phyloP scores from a whole-genome alignment of 1,140 invertebrate genomes.

The Eulimnadia texana region DNA sequence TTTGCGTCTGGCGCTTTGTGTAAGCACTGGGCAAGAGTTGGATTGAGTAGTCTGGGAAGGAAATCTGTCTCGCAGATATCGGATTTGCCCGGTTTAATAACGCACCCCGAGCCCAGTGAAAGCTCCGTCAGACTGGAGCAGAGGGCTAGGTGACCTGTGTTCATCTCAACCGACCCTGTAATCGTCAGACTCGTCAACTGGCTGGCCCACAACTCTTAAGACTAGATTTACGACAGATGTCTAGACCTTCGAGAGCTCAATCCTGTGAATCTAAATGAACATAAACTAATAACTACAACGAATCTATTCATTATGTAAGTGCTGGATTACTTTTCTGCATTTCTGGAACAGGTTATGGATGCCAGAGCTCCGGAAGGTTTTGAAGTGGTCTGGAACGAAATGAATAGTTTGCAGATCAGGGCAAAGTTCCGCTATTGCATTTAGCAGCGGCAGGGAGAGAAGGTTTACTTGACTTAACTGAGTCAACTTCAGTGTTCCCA shows the following conservation, averaged over 20 bases:
- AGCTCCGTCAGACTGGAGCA: neutral
- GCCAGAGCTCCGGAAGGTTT: too few relatives aligned
- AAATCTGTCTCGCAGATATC: neutral
- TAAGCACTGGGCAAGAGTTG: neutral
- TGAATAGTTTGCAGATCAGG: too few relatives aligned
- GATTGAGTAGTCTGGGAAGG: neutral
- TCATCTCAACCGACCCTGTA: neutral
- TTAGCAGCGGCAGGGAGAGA: too few relatives aligned
- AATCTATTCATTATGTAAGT: too few relatives aligned
- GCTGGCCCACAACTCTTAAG: neutral
- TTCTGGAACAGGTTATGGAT: too few relatives aligned
- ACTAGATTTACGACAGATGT: neutral
- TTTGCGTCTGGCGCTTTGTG: neutral
- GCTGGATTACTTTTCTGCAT: too few relatives aligned
- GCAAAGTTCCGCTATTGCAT: too few relatives aligned
- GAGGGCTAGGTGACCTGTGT: neutral
- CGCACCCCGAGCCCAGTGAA: neutral
- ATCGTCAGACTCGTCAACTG: neutral
- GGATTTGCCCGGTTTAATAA: neutral
- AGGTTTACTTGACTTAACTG: too few relatives aligned
- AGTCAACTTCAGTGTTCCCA: too few relatives aligned
- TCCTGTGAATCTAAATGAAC: neutral
- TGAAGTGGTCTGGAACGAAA: too few relatives aligned
- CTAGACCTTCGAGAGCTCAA: neutral
- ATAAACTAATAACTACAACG: neutral